Evolutionary conservation across 2,113 vertebrate species (phyloP), one percentile per base, ranked within the genome.

Genomic region (Ophthalmotilapia sp.): DNA sequence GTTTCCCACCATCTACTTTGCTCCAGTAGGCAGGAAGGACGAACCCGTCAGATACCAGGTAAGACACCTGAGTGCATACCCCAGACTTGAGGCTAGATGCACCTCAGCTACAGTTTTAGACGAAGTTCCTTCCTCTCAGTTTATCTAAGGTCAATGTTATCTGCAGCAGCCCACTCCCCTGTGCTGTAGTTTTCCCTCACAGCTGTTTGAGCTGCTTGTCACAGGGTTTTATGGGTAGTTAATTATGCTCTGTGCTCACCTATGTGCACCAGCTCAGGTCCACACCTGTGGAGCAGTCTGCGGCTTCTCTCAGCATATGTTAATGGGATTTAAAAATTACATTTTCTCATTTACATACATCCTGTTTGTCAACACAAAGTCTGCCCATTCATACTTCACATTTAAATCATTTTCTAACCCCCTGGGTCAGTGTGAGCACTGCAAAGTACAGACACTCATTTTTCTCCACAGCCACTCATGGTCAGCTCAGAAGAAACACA

Each of bases 1-100:
- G 26, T 97, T 92, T 89, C 96, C 96, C 2, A 96, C 96, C 55
- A 95, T 97, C 68, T 97, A 96, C 49, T 95, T 96, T 9, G 91
- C 91, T 53, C 88, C 92, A 9, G 87, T 79, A 9, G 91, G 95
- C 8, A 93, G 79, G 49, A 96, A 97, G 54, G 89, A 94, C 3
- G 91, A 96, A 17, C 96, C 96, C 0, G 85, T 91, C 10, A 79
- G 93, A 90, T 97, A 96, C 68, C 89, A 96, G 96, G 96, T 96
- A 90, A 85, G 5, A 10, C 13, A 14, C 38, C 68, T 47, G 68
- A 73, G 21, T 4, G 5, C 65, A 73, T 15, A 70, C 38, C 65
- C 1, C 15, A 42, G 38, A 15, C 68, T 0, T 73, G 23, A 45
- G 65, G 13, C 21, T 70, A 42, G 38, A 70, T 70, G 36, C n/a